Evolutionary conservation across 2,797 vertebrate species (phyloP).

Genomic region (Enteromius fasciolatus): DNA sequence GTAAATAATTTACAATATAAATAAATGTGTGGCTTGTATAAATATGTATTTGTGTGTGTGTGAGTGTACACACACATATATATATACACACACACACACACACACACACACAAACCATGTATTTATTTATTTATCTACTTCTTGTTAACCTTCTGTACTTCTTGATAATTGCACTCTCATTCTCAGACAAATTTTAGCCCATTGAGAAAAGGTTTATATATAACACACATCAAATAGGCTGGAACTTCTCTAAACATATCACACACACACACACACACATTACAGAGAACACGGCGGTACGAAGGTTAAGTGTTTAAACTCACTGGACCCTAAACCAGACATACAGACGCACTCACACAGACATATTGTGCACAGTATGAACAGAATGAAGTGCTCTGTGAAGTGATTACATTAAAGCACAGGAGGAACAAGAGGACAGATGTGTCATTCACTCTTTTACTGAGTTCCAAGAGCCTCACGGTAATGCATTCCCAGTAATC

Average conservation of each 20-base stretch:
- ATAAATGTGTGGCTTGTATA: no score
- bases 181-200: background rate
- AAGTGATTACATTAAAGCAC: conserved; percentile 18
- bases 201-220: background rate
- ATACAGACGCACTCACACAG: background rate
- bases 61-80: no score
- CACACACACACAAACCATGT: no score
- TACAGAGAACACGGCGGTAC: conserved; percentile 22
- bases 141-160: no score
- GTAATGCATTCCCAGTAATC: background rate
- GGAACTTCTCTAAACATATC: background rate
- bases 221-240: background rate
- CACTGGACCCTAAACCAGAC: conserved; percentile 5
- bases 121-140: no score
- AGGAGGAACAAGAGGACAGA: background rate
- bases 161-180: no score
- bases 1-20: no score
- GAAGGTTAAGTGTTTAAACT: conserved; percentile 40
- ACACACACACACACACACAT: background rate
- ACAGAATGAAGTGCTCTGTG: conserved; percentile 2
- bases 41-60: no score
- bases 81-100: no score
- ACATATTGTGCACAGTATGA: conserved; percentile 12
- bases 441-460: background rate
- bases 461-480: background rate